Base-by-base conservation (phyloP, 2,797 vertebrate genomes). In the Fistularia tabacaria region DNA sequence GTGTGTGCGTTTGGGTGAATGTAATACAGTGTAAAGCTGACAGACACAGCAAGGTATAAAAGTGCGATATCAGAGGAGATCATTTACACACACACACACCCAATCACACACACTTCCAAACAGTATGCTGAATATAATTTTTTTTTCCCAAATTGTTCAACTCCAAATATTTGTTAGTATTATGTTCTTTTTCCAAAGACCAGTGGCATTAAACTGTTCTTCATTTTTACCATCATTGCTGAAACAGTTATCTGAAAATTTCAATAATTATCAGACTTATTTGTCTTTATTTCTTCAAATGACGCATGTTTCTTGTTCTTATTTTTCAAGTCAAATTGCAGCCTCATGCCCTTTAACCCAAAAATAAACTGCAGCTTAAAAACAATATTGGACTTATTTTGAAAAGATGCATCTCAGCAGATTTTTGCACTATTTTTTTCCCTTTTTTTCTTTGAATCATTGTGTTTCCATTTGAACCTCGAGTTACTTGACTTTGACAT, bases 401-500 rank as follows among this genome's bases (percentile, higher is more conserved):
- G 25, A 71, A 58, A 43, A 73, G 57, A 43, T 69, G 62, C 67
- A 62, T 55, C 69, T 43, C 44, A 49, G 57, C 40, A 15, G 10
- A 60, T 71, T 69, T 64, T 52, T 36, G 45, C n/a, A 39, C 62
- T 77, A 41, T 59, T 38, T 42, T 25, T 42, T 42, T 74, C 59
- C 80, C 70, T 59, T 79, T 73, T 64, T 62, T 69, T 62, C 55
- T 76, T 82, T 59, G 39, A 62, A 66, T 74, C 51, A 46, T 38
- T 25, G 66, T 67, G 66, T 79, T 76, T 78, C 56, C 63, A 64
- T 70, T 74, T 37, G 57, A 45, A 51, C 66, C 75, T 72, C 71
- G 52, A 36, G 39, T 65, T 71, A 75, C 77, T 83, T 80, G 83
- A 88, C 80, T 62, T 62, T 41, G 67, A 83, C 70, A 73, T 79